These are phyloP conservation scores for Potamilus streckersoni DNA, from an alignment of 1,140 invertebrate genomes.

Conservation along the genomic window DNA sequence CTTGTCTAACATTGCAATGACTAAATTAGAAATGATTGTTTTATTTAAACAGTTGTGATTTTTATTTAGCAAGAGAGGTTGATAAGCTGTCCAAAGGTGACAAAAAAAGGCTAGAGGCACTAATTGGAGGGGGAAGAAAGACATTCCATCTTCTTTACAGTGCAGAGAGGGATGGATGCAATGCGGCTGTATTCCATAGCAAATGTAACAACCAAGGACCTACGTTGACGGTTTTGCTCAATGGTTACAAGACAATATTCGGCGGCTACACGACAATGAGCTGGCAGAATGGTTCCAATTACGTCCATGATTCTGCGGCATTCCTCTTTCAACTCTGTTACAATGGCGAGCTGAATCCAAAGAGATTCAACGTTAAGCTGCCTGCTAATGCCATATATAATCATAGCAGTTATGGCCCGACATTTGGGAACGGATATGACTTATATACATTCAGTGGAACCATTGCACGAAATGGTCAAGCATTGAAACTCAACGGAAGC, in stretches of 20 bases:
- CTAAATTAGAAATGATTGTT: too few relatives aligned
- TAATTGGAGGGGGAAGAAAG: constrained; percentile 9
- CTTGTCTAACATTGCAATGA: too few relatives aligned
- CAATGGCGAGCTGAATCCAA: neutral
- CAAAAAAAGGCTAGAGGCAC: constrained; percentile 5
- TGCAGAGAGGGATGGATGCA: constrained; percentile 23
- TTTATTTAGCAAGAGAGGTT: neutral
- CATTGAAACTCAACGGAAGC: neutral
- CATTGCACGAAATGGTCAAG: neutral
- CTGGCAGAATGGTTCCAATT: constrained; percentile 9
- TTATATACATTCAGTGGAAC: constrained; percentile 12
- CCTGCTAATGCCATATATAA: constrained; percentile 5
- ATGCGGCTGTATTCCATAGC: constrained; percentile 19
- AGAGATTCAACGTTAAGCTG: constrained; percentile 7
- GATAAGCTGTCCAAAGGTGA: neutral
- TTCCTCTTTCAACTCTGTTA: constrained; percentile 28
- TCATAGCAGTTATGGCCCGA: constrained; percentile 3
- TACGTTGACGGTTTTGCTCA: constrained; percentile 29
- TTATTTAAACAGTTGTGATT: too few relatives aligned
- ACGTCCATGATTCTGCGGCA: constrained; percentile 18
- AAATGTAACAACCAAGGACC: constrained; percentile 31
- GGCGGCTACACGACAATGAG: constrained; percentile 27
- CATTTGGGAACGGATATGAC: constrained; percentile 24
- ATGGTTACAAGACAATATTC: constrained; percentile 19
- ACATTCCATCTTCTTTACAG: constrained; percentile 28